A percentile compares a stretch with the other conserved stretches of the same genome.
phyloP scores from a whole-genome alignment of 2,113 vertebrate species.

The Tragelaphus buxtoni region DNA sequence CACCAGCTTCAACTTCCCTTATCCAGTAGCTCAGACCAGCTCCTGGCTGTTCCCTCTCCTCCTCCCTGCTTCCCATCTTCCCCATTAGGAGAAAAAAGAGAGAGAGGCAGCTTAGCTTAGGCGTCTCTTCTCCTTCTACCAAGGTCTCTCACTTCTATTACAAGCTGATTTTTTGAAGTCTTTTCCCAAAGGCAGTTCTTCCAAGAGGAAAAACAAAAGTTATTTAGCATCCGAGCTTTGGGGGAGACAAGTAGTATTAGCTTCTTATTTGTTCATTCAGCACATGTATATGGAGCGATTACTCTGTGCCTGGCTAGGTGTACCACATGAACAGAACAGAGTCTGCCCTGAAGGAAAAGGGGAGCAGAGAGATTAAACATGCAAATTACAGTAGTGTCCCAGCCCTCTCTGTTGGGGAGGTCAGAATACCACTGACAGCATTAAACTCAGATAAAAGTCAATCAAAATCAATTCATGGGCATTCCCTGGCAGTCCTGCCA shows the following conservation, averaged over 20 bases:
- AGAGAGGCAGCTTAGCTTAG: not conserved
- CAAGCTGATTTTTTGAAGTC: not conserved
- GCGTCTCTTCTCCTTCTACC: not conserved
- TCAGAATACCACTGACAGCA: not conserved
- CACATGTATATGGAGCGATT: not conserved
- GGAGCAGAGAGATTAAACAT: not conserved
- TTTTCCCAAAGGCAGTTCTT: not conserved
- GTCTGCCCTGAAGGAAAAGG: not conserved
- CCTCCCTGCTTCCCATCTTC: not conserved
- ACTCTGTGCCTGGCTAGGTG: not conserved
- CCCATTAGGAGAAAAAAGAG: not conserved
- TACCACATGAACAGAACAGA: not conserved
- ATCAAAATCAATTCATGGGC: not conserved
- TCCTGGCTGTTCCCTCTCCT: not conserved
- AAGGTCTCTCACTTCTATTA: not conserved
- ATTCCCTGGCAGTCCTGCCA: not conserved
- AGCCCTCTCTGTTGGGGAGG: not conserved
- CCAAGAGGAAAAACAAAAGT: not conserved
- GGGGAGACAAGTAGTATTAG: not conserved
- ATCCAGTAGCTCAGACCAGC: not conserved
- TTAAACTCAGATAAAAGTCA: not conserved
- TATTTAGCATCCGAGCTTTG: not conserved
- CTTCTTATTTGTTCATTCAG: not conserved
- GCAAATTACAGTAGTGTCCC: no score
- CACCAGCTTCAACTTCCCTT: not conserved